Base-by-base conservation (phyloP, 2,888 invertebrate species). In the Rotaria socialis region DNA sequence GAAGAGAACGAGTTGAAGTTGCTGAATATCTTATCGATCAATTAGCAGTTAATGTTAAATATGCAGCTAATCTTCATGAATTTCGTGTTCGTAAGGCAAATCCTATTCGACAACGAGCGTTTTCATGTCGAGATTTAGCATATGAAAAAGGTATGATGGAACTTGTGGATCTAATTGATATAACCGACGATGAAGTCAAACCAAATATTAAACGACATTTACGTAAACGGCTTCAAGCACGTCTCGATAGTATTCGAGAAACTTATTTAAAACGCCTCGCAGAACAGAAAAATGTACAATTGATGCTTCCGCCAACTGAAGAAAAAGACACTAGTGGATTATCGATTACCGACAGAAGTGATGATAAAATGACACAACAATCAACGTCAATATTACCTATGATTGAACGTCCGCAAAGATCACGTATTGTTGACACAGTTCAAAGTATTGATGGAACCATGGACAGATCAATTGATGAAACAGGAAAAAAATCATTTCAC, bases 11-110 rank as follows among this genome's bases (percentile, higher is more conserved):
- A 85, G 87, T 87, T 67, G 88, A 89, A 58, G 90, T 90, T 89
- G 90, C 90, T 0, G 89, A 89, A 86, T 91, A 90, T 87, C 89
- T 91, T 2, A 88, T 91, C 19, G 90, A 90, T 87, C 90, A 90
- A 86, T 55, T 55, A 22, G 90, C 90, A 11, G 88, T 91, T 14
- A 89, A 91, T 86, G 88, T 88, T 50, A 89, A 89, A 86, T 89
- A 88, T 88, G 87, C 87, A 80, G 87, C 88, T 6, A 86, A 87
- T n/a, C 58, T 89, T 0, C 22, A 22, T 55, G 55, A 85, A 60
- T 87, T 86, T 22, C 47, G 47, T 50, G 85, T 86, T 35, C 87
- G 88, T 14, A 86, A 85, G 19, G 88, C 87, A 8, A 85, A 85
- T 0, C 84, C 89, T 1, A 88, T 89, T 50, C 86, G 88, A 47